phyloP scores from a whole-genome alignment of 1,140 invertebrate species.

The Akabosia matsudoensis region DNA sequence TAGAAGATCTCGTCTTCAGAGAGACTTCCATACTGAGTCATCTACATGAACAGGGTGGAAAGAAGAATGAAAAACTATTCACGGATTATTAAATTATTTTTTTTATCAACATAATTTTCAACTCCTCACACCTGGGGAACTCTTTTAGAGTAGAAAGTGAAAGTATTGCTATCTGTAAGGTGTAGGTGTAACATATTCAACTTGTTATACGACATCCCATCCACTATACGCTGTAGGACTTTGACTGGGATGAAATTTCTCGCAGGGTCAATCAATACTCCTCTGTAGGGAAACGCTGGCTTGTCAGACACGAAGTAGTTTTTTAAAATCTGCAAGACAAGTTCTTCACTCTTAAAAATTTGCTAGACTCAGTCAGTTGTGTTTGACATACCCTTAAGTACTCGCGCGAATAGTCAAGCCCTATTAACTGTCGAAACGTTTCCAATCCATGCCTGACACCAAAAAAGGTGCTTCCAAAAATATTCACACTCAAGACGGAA shows the following conservation, averaged over 20 bases:
- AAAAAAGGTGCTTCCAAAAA: conserved; percentile 59
- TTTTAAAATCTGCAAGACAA: conserved; percentile 35
- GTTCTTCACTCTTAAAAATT: neutral
- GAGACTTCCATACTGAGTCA: conserved; percentile 51
- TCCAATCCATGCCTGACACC: conserved; percentile 73
- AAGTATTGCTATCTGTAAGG: conserved; percentile 76
- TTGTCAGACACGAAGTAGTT: conserved; percentile 32
- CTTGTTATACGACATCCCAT: conserved; percentile 73
- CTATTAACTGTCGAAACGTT: conserved; percentile 70
- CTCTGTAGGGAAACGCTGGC: conserved; percentile 49
- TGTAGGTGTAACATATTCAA: conserved; percentile 85
- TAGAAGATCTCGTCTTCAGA: conserved; percentile 47
- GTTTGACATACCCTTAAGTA: conserved; percentile 30
- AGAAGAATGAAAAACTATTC: neutral
- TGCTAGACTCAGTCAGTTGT: neutral
- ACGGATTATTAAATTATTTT: neutral
- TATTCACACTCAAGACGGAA: neutral
- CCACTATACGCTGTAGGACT: conserved; percentile 67
- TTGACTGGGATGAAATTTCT: conserved; percentile 69
- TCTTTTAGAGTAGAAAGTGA: conserved; percentile 66
- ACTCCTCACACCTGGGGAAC: conserved; percentile 60
- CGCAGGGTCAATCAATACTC: conserved; percentile 71
- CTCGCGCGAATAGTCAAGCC: conserved; percentile 43
- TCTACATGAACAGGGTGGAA: conserved; percentile 26
- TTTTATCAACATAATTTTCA: neutral